Evolutionary conservation across 2,797 vertebrate species (phyloP), one percentile per base, ranked within the genome.

Genomic region (Dryobates pubescens): DNA sequence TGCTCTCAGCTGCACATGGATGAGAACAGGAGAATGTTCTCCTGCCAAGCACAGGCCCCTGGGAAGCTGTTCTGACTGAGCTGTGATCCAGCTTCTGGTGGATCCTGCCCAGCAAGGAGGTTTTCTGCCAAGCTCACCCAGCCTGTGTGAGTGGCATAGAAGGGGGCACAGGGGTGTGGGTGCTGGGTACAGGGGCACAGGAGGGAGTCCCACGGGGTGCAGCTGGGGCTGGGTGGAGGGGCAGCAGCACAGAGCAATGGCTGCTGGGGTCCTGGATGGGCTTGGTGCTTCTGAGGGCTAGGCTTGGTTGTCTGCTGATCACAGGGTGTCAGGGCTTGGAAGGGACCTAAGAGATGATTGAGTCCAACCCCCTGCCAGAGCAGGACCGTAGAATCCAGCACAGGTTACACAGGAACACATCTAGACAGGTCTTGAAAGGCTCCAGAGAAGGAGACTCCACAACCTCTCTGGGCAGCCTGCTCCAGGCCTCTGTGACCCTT

Each of bases 201-300:
- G 47, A 71, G 15, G 24, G 57, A 24, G 15, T 27, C 12, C 12
- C 3, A 3, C 2, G 1, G 12, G 29, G 68, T 16, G 45, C 23
- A 18, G 5, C 17, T 51, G 22, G 43, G 12, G 34, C 17, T 0
- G 0, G 30, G 5, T 34, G 26, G n/a, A 43, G 53, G 32, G 47
- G 6, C 51, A 64, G 45, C 24, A 12, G 10, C 19, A 6, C 17
- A 15, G 22, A 24, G 26, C 8, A 56, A 36, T 30, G 8, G 72
- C 32, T 63, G 8, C 41, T 30, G 74, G 54, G 29, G 29, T 30
- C 68, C 27, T 67, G n/a, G 32, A 1, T 9, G 9, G 3, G 23
- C 26, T 67, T 57, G 24, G 30, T 54, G 34, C 53, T 34, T 53
- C 30, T 6, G 22, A 32, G 11, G 9, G 4, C 68, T 70, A 7